Conservation (phyloP, 2,797 vertebrate species). For the Ambastaia sidthimunki region DNA sequence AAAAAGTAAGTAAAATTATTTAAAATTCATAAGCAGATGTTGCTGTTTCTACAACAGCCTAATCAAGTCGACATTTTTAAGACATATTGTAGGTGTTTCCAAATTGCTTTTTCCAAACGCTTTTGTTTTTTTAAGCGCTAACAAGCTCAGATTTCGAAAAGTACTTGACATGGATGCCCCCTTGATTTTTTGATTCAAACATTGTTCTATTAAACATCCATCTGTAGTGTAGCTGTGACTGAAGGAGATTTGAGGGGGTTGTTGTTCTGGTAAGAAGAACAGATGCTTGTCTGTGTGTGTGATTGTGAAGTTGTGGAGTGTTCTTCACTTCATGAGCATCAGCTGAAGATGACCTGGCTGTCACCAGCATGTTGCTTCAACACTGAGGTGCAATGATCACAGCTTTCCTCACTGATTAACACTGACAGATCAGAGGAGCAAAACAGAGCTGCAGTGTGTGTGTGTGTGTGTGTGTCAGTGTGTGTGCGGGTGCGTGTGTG, state of each 20-base stretch:
- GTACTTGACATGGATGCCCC: neutral
- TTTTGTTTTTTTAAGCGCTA: neutral
- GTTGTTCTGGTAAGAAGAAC: neutral
- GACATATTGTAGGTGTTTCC: neutral
- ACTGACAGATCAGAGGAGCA: slow-evolving; percentile 71
- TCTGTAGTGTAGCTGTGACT: neutral
- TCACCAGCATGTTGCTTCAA: slow-evolving; percentile 80
- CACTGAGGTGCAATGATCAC: slow-evolving; percentile 81
- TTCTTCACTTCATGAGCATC: slow-evolving; percentile 36
- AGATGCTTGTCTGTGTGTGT: slow-evolving; percentile 47
- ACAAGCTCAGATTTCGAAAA: neutral
- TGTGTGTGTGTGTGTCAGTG: neutral
- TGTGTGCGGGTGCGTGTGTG: too few species aligned
- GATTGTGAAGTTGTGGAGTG: slow-evolving; percentile 46
- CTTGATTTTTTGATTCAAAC: neutral
- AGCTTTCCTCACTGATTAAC: slow-evolving; percentile 77
- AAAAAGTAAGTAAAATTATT: neutral
- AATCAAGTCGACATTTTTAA: too few species aligned
- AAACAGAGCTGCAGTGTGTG: slow-evolving; percentile 7
- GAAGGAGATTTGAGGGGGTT: neutral
- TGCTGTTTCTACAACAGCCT: neutral
- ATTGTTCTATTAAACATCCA: too few species aligned
- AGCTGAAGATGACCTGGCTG: slow-evolving; percentile 67
- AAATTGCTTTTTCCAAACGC: neutral
- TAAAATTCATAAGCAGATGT: neutral